Conservation (phyloP, 2,888 invertebrate genomes). For the Parnassius orleans region DNA sequence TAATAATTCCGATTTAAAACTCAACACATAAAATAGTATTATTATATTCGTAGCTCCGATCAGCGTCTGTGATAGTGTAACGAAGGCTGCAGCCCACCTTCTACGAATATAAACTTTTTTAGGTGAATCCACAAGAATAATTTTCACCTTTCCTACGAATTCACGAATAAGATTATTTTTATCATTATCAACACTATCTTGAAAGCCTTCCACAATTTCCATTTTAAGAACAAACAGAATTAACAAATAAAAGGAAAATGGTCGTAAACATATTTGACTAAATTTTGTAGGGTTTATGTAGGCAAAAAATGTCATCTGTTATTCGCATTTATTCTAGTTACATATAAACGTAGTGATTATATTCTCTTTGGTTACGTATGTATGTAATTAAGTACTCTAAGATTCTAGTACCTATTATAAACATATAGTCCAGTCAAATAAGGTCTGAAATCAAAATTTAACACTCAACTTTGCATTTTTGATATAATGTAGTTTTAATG, state of each 20-base stretch:
- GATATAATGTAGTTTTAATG: too few species aligned
- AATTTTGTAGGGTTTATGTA: constrained; percentile 2
- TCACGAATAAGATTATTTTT: constrained; percentile 36
- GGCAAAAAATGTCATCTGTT: constrained; percentile 2
- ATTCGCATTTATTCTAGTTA: background rate
- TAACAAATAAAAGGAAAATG: background rate
- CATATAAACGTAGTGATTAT: background rate
- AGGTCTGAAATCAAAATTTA: too few species aligned
- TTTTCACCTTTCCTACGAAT: constrained; percentile 59
- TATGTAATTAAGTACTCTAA: too few species aligned
- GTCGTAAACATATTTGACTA: constrained; percentile 4
- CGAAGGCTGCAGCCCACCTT: constrained; percentile 38
- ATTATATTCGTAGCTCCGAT: constrained; percentile 43
- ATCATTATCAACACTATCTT: constrained; percentile 2
- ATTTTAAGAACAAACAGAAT: background rate
- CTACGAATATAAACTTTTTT: constrained; percentile 36
- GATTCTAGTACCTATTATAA: too few species aligned
- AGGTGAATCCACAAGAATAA: constrained; percentile 52
- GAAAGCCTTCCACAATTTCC: constrained; percentile 3
- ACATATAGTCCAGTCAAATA: too few species aligned
- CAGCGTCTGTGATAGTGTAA: constrained; percentile 45
- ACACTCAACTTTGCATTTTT: too few species aligned
- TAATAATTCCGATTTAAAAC: constrained; percentile 34
- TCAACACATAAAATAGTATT: constrained; percentile 41
- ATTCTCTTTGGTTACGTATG: too few species aligned